Conservation (phyloP, 2,888 invertebrate species). For the Mythimna lalbum region DNA sequence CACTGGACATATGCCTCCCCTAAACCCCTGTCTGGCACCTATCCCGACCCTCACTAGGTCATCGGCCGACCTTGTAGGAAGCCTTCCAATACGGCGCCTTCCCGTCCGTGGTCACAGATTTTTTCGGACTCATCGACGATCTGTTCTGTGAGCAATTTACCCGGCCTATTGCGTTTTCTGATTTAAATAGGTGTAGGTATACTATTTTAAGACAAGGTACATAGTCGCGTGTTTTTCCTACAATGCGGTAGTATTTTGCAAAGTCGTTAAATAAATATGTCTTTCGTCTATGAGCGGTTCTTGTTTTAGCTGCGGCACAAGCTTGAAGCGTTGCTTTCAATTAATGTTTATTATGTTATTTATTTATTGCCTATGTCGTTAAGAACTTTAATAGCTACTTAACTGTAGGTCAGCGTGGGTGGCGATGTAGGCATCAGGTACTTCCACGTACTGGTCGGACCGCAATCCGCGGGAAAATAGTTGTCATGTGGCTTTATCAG, state of each 20-base stretch:
- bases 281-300: constrained; percentile 36
- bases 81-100: no score
- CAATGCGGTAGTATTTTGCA: constrained; percentile 43
- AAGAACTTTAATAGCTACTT: constrained; percentile 26
- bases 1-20: no score
- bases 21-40: no score
- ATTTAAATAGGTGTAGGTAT: constrained; percentile 25
- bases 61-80: no score
- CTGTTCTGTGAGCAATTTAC: no score
- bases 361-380: constrained; percentile 44
- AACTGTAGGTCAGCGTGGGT: constrained; percentile 18
- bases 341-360: constrained; percentile 27
- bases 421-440: constrained; percentile 3
- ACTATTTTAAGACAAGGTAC: constrained; percentile 70
- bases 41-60: no score
- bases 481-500: not conserved
- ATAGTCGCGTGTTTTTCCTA: constrained; percentile 23
- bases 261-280: constrained; percentile 49
- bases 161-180: no score
- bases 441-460: not conserved
- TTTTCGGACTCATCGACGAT: no score
- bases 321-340: constrained; percentile 27
- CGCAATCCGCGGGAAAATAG: constrained; percentile 14
- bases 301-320: constrained; percentile 35
- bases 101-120: no score